A percentile compares a stretch with the other conserved stretches of the same genome.
phyloP scores from a whole-genome alignment of 1,140 invertebrate species.

The Anoplophora glabripennis region DNA sequence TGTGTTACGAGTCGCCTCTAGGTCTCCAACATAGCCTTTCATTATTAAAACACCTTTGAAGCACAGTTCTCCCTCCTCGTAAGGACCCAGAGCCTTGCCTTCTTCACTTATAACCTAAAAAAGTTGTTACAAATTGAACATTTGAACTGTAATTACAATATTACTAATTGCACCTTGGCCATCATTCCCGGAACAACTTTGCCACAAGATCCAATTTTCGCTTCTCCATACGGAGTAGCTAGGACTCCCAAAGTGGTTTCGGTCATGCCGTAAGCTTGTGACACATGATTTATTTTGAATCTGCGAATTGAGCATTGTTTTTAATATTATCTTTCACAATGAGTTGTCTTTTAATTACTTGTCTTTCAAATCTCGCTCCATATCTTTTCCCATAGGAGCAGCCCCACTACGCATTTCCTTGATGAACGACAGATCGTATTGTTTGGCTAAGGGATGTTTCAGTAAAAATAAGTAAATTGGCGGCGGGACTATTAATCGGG shows the following conservation, averaged over 20 bases:
- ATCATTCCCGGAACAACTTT: constrained; percentile 59
- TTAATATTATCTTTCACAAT: background rate
- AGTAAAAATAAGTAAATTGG: constrained; percentile 42
- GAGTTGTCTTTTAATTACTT: constrained; percentile 19
- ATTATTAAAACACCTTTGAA: constrained; percentile 65
- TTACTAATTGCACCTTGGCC: constrained; percentile 49
- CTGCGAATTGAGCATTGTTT: constrained; percentile 20
- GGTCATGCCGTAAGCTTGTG: constrained; percentile 69
- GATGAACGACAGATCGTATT: constrained; percentile 52
- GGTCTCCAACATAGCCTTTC: constrained; percentile 66
- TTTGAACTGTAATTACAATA: constrained; percentile 1
- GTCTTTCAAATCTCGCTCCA: constrained; percentile 38
- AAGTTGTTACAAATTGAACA: too few species aligned
- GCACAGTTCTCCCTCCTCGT: constrained; percentile 68
- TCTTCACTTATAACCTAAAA: constrained; percentile 16
- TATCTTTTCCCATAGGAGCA: constrained; percentile 51
- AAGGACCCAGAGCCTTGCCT: constrained; percentile 54
- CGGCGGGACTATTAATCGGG: constrained; percentile 40
- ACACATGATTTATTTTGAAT: constrained; percentile 47
- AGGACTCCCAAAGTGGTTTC: constrained; percentile 59
- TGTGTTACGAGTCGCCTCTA: constrained; percentile 60
- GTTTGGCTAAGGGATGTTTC: constrained; percentile 45
- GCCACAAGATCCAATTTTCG: constrained; percentile 60
- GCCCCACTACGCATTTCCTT: constrained; percentile 52
- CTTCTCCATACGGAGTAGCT: constrained; percentile 27